Evolutionary conservation across 2,113 vertebrate genomes (phyloP).

Genomic region (Orientallactaga bullata): DNA sequence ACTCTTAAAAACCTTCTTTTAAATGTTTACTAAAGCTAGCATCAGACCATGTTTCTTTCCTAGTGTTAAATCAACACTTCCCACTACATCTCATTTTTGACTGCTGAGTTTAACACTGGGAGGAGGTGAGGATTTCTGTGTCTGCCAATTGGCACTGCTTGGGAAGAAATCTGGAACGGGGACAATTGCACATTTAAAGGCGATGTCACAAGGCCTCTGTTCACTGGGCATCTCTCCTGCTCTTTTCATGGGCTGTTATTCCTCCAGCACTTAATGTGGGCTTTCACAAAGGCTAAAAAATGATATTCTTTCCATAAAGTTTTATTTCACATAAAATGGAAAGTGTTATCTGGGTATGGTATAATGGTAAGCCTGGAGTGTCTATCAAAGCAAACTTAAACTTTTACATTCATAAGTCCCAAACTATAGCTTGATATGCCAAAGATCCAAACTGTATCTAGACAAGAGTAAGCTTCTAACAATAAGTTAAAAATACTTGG

Average conservation of each 20-base stretch:
- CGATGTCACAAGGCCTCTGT: slow-evolving; percentile 74
- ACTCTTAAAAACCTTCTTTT: slow-evolving; percentile 81
- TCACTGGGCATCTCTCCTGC: slow-evolving; percentile 77
- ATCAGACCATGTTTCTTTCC: slow-evolving; percentile 78
- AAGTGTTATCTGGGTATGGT: slow-evolving; percentile 30
- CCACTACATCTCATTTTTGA: slow-evolving; percentile 82
- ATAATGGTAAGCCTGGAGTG: background rate
- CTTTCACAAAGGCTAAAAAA: slow-evolving; percentile 29
- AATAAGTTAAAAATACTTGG: background rate
- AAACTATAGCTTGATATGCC: background rate
- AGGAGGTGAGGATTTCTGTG: slow-evolving; percentile 83
- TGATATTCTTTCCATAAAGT: slow-evolving; percentile 3
- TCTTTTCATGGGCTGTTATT: slow-evolving; percentile 76
- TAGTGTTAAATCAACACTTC: slow-evolving; percentile 87
- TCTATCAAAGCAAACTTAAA: background rate
- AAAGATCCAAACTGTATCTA: background rate
- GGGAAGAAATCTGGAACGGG: slow-evolving; percentile 81
- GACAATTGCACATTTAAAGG: slow-evolving; percentile 79
- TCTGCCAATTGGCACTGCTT: slow-evolving; percentile 85
- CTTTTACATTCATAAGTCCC: background rate
- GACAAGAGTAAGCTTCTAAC: background rate
- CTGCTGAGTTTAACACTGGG: slow-evolving; percentile 83
- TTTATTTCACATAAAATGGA: slow-evolving; percentile 48
- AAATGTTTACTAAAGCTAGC: slow-evolving; percentile 82
- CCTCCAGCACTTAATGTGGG: slow-evolving; percentile 63